Evolutionary conservation across 2,888 invertebrate species (phyloP).

Genomic region (Dugesia japonica): DNA sequence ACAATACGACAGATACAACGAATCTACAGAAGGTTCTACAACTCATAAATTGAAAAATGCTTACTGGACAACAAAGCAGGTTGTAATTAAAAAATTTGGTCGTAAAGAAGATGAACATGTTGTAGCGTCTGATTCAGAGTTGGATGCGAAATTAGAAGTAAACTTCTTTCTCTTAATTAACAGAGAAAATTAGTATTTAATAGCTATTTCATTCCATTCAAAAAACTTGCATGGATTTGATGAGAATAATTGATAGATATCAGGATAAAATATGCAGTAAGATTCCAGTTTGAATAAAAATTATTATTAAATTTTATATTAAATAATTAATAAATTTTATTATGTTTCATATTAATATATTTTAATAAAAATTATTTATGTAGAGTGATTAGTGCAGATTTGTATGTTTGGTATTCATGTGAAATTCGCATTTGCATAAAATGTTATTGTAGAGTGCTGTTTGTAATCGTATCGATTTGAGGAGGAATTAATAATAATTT

Average conservation of each 20-base stretch:
- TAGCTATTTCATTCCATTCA: slow-evolving; percentile 57
- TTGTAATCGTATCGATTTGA: too few relatives aligned
- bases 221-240: slow-evolving; percentile 68
- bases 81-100: slow-evolving; percentile 74
- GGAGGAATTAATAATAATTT: too few relatives aligned
- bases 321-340: too few relatives aligned
- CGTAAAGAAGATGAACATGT: slow-evolving; percentile 93
- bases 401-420: too few relatives aligned
- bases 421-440: too few relatives aligned
- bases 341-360: too few relatives aligned
- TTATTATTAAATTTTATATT: too few relatives aligned
- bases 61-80: slow-evolving; percentile 93
- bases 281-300: too few relatives aligned
- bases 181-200: slow-evolving; percentile 20
- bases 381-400: too few relatives aligned
- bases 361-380: too few relatives aligned
- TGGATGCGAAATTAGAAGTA: slow-evolving; percentile 79
- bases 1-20: too few relatives aligned
- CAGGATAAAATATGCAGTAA: slow-evolving; percentile 66
- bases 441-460: too few relatives aligned
- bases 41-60: slow-evolving; percentile 30
- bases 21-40: slow-evolving; percentile 31
- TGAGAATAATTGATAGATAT: slow-evolving; percentile 74
- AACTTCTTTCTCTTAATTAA: background rate
- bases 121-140: slow-evolving; percentile 79